Conservation (phyloP, 2,113 vertebrate genomes). For the Phocoena phocoena region DNA sequence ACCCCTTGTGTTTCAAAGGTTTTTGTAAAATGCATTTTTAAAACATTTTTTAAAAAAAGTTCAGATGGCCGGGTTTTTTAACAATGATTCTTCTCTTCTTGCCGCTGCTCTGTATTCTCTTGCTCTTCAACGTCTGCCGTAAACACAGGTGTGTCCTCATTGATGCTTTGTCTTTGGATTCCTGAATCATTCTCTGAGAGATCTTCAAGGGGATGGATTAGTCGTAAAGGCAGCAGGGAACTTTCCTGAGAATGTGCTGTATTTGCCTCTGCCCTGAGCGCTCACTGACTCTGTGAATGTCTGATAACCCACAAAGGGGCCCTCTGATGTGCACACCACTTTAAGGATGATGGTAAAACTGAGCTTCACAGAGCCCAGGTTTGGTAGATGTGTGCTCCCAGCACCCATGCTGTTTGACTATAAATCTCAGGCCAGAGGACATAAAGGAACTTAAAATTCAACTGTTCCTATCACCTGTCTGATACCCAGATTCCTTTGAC, state of each 20-base stretch:
- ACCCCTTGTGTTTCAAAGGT: not conserved
- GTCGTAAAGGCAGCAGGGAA: not conserved
- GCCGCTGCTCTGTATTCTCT: not conserved
- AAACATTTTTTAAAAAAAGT: not conserved
- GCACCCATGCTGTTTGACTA: not conserved
- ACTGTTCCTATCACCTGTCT: not conserved
- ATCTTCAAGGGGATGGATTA: not conserved
- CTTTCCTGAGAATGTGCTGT: not conserved
- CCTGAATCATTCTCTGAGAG: not conserved
- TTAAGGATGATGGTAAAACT: not conserved
- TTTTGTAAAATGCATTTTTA: conserved; percentile 37
- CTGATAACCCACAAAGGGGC: not conserved
- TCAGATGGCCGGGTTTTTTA: not conserved
- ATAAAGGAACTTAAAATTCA: not conserved
- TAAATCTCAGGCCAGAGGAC: not conserved
- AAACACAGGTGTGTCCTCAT: not conserved
- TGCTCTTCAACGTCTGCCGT: not conserved
- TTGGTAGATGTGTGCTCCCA: not conserved
- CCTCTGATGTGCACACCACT: rapidly evolving
- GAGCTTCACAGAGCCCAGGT: not conserved
- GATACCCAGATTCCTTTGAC: not conserved
- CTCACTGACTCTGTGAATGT: not conserved
- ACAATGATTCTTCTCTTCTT: not conserved
- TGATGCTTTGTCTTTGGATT: not conserved
- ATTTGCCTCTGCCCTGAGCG: not conserved